Base-by-base conservation (phyloP, 2,113 vertebrate species). In the Shinisaurus crocodilurus region DNA sequence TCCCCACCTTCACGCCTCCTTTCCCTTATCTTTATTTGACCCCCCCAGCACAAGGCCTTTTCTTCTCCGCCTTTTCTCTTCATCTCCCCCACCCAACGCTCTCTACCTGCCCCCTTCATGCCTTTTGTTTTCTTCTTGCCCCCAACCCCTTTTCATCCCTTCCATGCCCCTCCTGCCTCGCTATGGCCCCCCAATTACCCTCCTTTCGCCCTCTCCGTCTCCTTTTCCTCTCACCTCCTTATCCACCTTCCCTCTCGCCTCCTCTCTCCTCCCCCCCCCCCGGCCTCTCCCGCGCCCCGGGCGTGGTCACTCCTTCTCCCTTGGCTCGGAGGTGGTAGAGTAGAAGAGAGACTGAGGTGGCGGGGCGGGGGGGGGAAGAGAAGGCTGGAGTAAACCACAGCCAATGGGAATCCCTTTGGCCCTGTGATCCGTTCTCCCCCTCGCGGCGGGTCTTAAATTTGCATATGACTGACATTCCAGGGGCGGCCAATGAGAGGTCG, bases 261-360 rank as follows among this genome's bases (percentile, higher is more conserved):
- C 89, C 92, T 12, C 86, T 92, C 92, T 93, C 86, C 89, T 90
- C 91, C 92, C 86, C 8, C 82, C 90, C 91, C 72, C 76, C 60
- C 85, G 83, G 87, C 81, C 90, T n/a, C 34, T 63, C 60, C 60
- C 60, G 89, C 93, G 92, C 94, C 88, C 85, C 34, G 67, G 85
- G 92, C 93, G 92, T 95, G 94, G 89, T 82, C 88, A 93, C 85
- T 90, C 82, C 83, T 81, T 83, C 65, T 79, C 80, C 69, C 87
- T 85, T 65, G 74, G 92, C 81, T 63, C 25, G 12, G 79, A 43
- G 67, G 79, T 25, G 70, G 48, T 76, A 57, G 69, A 86, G 48
- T 87, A 60, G 82, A 84, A 20, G 37, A 16, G 60, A 34, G 50
- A 54, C 50, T 54, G 34, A 23, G n/a, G n/a, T 20, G 8, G n/a